Conservation (phyloP, 1,140 invertebrate genomes). For the Eumaeus atala region DNA sequence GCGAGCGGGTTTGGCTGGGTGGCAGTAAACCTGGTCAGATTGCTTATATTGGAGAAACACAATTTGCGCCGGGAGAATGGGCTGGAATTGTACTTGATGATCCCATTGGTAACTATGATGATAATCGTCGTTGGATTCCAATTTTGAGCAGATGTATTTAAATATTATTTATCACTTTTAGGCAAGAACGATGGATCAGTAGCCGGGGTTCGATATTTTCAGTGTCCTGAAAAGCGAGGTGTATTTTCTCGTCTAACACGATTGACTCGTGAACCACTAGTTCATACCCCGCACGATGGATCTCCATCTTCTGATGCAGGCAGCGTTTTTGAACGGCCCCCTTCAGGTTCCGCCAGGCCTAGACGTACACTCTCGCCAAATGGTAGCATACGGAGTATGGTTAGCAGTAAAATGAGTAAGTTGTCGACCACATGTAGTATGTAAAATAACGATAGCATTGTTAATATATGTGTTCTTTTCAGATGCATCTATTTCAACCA, state of each 20-base stretch:
- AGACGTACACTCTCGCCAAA: constrained; percentile 65
- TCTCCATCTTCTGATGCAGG: constrained; percentile 62
- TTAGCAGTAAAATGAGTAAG: constrained; percentile 74
- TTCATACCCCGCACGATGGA: constrained; percentile 61
- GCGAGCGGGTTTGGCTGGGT: constrained; percentile 95
- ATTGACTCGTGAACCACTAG: constrained; percentile 83
- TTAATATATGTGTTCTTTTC: constrained; percentile 22
- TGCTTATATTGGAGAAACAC: constrained; percentile 97
- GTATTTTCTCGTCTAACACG: constrained; percentile 94
- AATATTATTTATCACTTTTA: constrained; percentile 49
- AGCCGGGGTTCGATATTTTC: constrained; percentile 92
- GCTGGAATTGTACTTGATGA: constrained; percentile 97
- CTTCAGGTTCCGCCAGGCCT: constrained; percentile 46
- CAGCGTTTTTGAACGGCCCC: constrained; percentile 62
- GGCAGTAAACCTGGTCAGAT: constrained; percentile 96
- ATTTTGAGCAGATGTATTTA: neutral
- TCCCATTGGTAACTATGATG: constrained; percentile 81
- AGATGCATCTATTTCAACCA: constrained; percentile 80
- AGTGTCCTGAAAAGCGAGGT: constrained; percentile 94
- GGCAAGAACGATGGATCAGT: constrained; percentile 98
- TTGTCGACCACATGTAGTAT: constrained; percentile 4
- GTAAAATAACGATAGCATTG: neutral
- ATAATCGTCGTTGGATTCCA: neutral
- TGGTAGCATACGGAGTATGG: constrained; percentile 66
- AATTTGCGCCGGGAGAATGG: constrained; percentile 97